Conservation (phyloP, 2,888 invertebrate genomes). For the Leptinotarsa haldemani region DNA sequence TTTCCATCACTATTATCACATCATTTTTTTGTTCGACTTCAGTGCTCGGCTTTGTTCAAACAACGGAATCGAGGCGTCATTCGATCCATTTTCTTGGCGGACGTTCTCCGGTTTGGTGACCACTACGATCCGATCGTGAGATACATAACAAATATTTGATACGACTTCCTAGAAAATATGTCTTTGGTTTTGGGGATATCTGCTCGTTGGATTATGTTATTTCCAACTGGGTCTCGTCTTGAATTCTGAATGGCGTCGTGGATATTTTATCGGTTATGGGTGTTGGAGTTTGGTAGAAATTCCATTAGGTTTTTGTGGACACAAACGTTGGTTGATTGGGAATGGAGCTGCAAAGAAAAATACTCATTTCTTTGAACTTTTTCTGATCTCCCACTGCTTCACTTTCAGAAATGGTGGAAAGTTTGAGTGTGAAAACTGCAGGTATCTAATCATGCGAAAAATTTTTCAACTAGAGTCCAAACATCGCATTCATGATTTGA, state of each 20-base stretch:
- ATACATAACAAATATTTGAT: not conserved
- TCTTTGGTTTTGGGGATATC: not conserved
- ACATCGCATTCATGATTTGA: no score
- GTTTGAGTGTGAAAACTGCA: no score
- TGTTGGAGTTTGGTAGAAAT: not conserved
- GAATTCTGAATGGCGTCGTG: not conserved
- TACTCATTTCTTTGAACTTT: no score
- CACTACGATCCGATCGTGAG: not conserved
- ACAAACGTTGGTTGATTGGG: no score
- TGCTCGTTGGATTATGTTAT: not conserved
- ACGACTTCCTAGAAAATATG: not conserved
- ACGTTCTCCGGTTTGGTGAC: slow-evolving; percentile 2
- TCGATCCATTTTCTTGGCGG: slow-evolving; percentile 1
- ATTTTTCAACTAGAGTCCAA: no score
- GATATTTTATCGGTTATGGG: not conserved
- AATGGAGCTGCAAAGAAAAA: no score
- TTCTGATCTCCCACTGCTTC: no score
- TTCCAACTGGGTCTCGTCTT: not conserved
- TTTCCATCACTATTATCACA: no score
- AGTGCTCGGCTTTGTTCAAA: not conserved
- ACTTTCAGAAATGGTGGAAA: no score
- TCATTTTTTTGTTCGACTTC: no score
- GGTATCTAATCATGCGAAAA: no score
- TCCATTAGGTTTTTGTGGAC: no score
- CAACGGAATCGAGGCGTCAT: slow-evolving; percentile 1